Base-by-base conservation (phyloP, 2,113 vertebrate species). In the Serilophus lunatus region DNA sequence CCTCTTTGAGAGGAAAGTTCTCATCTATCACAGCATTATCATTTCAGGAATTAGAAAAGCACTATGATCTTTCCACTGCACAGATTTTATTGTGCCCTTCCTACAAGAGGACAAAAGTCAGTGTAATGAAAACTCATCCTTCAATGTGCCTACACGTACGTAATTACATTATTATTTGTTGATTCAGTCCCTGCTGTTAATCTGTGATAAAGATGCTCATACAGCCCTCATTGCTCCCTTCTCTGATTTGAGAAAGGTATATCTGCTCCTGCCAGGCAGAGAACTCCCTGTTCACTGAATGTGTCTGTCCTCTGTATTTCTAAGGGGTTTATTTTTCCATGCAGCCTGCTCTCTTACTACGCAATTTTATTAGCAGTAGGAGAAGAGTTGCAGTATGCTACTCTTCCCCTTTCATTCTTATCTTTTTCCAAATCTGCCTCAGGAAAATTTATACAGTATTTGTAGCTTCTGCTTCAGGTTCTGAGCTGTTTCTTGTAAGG, bases 131-230 rank as follows among this genome's bases (percentile, higher is more conserved):
- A 66, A 79, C 54, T 82, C 23, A 40, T 29, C 56, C 35, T 82
- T 92, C 72, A 47, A 1, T 1, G 1, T 24, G 18, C 44, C 44
- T 45, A 18, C 44, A 45, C 18, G 14, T 45, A 65, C 14, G 4
- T 85, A 65, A 63, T 70, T 31, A 16, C 0, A 0, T 65, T 74
- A 44, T 28, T 26, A 61, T 78, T 82, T 75, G 54, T 70, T 69
- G 45, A 59, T 63, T 82, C 57, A 57, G 61, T 13, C 51, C 3
- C 47, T 75, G 40, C 14, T 90, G 53, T 82, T 84, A 68, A 82
- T 82, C 22, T 83, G 4, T 0, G 0, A 44, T 71, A 61, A 79
- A 66, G 44, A 42, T 33, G 40, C 12, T 59, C 4, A 1, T 7
- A 19, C 13, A 65, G 29, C 18, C 12, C 18, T 36, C 60, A 57